Percentiles rank a stretch among this genome's conserved stretches.
Evolutionary conservation across 2,797 vertebrate species (phyloP).

Genomic region (Gymnothorax reevesii): DNA sequence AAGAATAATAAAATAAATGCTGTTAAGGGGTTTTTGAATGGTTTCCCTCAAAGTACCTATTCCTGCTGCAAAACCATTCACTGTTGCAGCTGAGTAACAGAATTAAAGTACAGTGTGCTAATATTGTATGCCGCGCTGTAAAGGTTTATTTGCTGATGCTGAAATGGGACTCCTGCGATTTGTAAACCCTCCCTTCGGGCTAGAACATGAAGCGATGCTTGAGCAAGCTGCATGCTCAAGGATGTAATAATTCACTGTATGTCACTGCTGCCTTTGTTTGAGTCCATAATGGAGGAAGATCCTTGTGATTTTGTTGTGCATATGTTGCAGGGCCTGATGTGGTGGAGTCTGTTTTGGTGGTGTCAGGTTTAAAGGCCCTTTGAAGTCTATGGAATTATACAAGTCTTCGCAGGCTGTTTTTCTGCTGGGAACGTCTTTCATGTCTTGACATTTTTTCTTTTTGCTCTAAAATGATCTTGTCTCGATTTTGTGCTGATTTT

Average conservation of each 20-base stretch:
- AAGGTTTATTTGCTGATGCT: neutral
- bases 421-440: constrained; percentile 6
- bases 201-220: neutral
- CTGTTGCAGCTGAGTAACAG: neutral
- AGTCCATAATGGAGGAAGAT: constrained; percentile 30
- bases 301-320: neutral
- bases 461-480: too few species aligned
- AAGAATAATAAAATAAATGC: neutral
- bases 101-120: constrained; percentile 25
- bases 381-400: constrained; percentile 49
- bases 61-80: neutral
- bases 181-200: neutral
- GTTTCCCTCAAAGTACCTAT: neutral
- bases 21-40: constrained; percentile 16
- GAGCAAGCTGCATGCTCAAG: constrained; percentile 37
- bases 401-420: constrained; percentile 23
- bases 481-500: too few species aligned
- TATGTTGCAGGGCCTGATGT: constrained; percentile 34
- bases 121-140: constrained; percentile 6
- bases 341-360: constrained; percentile 60
- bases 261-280: constrained; percentile 59
- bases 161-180: neutral
- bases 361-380: constrained; percentile 65
- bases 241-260: constrained; percentile 52
- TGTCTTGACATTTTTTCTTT: neutral